phyloP scores from a whole-genome alignment of 2,888 invertebrate species.

The Sisyra nigra region DNA sequence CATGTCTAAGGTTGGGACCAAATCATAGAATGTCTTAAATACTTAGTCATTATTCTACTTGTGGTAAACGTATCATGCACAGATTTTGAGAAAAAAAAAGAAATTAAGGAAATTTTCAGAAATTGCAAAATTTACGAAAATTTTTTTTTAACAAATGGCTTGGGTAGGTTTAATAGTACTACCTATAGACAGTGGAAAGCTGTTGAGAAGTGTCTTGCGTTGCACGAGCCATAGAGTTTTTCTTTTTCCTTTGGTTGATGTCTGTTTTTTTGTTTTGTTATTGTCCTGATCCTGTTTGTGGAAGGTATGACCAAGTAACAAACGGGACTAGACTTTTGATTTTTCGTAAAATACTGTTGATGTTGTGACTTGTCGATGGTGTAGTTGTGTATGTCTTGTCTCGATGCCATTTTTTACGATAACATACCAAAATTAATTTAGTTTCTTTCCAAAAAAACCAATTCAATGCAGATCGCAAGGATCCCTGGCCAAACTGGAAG shows the following conservation, averaged over 20 bases:
- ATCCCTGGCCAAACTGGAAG: constrained; percentile 82
- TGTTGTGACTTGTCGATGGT: too few species aligned
- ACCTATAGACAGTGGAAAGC: not conserved
- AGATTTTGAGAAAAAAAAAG: not conserved
- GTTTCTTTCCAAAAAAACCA: not conserved
- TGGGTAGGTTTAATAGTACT: constrained; percentile 10
- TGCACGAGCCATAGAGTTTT: not conserved
- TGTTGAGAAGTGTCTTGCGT: not conserved
- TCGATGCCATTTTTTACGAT: too few species aligned
- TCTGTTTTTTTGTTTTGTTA: not conserved
- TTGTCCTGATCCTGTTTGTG: not conserved
- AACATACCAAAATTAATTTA: too few species aligned
- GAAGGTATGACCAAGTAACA: not conserved
- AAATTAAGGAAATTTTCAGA: not conserved
- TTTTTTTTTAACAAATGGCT: constrained; percentile 6
- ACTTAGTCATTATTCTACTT: too few species aligned
- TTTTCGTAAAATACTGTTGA: too few species aligned
- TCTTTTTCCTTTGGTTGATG: not conserved
- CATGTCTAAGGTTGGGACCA: constrained; percentile 9
- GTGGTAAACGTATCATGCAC: too few species aligned
- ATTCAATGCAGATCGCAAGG: constrained; percentile 60
- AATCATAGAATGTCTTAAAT: too few species aligned
- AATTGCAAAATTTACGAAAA: not conserved
- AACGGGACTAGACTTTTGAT: too few species aligned
- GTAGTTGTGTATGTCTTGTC: too few species aligned